Conservation (phyloP, 2,888 invertebrate genomes). For the Molorchus minor region DNA sequence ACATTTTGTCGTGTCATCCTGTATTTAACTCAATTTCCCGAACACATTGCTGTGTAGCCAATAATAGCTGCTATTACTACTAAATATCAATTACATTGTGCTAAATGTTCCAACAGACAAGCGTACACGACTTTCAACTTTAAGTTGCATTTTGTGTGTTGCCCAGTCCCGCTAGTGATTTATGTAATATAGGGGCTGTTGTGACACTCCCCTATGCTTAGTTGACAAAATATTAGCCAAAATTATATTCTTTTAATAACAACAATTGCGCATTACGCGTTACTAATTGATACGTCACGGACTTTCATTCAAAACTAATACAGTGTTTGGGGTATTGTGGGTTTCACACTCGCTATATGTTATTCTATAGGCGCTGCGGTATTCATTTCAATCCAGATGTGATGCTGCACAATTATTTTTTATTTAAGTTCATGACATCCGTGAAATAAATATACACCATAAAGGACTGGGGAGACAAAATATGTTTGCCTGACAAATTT, state of each 20-base stretch:
- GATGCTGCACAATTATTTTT: neutral
- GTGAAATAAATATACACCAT: constrained; percentile 49
- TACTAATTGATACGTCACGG: constrained; percentile 53
- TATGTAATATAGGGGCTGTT: constrained; percentile 50
- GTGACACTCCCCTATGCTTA: constrained; percentile 56
- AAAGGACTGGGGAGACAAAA: constrained; percentile 35
- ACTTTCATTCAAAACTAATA: constrained; percentile 42
- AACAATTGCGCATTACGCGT: constrained; percentile 54
- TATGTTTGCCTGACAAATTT: no score
- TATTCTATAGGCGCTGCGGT: neutral
- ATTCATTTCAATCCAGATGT: constrained; percentile 1
- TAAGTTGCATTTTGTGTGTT: constrained; percentile 37
- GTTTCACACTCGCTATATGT: neutral
- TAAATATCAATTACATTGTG: constrained; percentile 40
- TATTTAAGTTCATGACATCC: constrained; percentile 33
- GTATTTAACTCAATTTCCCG: neutral
- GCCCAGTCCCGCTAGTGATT: constrained; percentile 44
- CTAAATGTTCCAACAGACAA: constrained; percentile 44
- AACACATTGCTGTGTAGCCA: constrained; percentile 1
- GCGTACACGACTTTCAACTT: constrained; percentile 49
- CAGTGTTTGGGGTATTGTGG: constrained; percentile 14
- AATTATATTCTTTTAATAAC: constrained; percentile 54
- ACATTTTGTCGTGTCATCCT: no score
- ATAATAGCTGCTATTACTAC: constrained; percentile 15
- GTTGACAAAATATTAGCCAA: constrained; percentile 54